Evolutionary conservation across 1,140 invertebrate species (phyloP).

Genomic region (Hypothenemus hampei): DNA sequence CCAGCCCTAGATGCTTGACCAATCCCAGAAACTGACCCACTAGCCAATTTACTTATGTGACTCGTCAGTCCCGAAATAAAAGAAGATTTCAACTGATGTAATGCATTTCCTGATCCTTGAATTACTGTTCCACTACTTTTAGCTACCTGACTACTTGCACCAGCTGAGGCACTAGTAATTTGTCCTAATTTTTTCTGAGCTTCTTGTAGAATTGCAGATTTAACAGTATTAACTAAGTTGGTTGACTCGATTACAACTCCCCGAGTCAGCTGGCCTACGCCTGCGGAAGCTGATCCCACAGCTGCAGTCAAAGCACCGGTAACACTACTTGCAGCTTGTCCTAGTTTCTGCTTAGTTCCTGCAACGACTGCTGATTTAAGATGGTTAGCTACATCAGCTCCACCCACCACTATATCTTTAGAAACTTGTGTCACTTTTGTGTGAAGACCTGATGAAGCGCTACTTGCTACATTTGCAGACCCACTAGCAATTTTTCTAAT

Average conservation of each 20-base stretch:
- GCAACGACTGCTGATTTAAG: conserved; percentile 7
- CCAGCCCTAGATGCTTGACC: background rate
- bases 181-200: conserved; percentile 7
- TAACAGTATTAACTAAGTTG: conserved; percentile 8
- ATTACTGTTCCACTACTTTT: background rate
- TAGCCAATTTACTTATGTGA: background rate
- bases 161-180: conserved; percentile 1
- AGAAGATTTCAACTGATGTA: conserved; percentile 5
- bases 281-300: conserved; percentile 17
- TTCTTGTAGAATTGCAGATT: background rate
- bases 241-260: conserved; percentile 5
- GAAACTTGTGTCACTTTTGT: conserved; percentile 11
- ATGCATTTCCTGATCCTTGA: conserved; percentile 1
- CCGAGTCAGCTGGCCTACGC: conserved; percentile 10
- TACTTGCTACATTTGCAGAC: background rate
- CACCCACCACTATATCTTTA: conserved; percentile 4
- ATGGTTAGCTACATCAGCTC: conserved; percentile 7
- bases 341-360: conserved; percentile 16
- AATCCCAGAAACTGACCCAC: background rate
- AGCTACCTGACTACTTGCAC: background rate
- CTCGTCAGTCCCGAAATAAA: background rate
- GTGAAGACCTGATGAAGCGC: conserved; percentile 7
- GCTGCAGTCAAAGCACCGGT: conserved; percentile 10
- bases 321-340: conserved; percentile 10
- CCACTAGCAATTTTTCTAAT: conserved; percentile 8